These are phyloP conservation scores for Microctenopoma steveboyesi DNA, from an alignment of 2,797 vertebrate species.

Conservation along the genomic window DNA sequence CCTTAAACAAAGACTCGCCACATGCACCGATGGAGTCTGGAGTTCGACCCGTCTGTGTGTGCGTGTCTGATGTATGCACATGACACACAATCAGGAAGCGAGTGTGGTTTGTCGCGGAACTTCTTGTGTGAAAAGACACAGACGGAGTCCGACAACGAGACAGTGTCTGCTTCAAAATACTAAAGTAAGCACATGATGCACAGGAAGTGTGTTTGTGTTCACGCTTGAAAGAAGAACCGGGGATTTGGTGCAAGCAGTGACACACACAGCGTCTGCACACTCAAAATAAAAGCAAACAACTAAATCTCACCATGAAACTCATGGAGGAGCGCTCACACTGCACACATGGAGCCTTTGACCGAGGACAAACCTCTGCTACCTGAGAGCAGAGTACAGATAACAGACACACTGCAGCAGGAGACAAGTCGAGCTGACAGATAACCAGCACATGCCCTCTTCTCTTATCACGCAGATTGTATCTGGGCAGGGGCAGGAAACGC, in stretches of 20 bases:
- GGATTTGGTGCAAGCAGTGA: not conserved
- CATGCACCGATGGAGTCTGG: conserved; percentile 57
- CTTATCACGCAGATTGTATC: conserved; percentile 66
- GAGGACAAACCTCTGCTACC: not conserved
- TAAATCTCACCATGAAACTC: not conserved
- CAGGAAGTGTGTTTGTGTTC: conserved; percentile 41
- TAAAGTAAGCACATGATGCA: conserved; percentile 35
- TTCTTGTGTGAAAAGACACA: conserved; percentile 41
- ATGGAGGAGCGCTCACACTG: not conserved
- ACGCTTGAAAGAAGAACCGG: conserved; percentile 34
- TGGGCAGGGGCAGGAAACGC: conserved; percentile 18
- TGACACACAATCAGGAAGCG: conserved; percentile 60
- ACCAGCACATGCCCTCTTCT: conserved; percentile 51
- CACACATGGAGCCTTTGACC: no score
- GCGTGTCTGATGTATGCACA: conserved; percentile 30
- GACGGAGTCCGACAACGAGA: conserved; percentile 42
- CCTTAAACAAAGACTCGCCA: conserved; percentile 68
- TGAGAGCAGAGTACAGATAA: not conserved
- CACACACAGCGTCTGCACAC: not conserved
- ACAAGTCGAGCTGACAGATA: conserved; percentile 60
- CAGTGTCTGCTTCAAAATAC: conserved; percentile 50
- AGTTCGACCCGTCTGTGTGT: conserved; percentile 27
- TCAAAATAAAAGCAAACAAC: not conserved
- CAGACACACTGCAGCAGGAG: conserved; percentile 8
- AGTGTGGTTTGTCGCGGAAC: conserved; percentile 28